phyloP scores from a whole-genome alignment of 1,140 invertebrate species.

The Papilio polytes region DNA sequence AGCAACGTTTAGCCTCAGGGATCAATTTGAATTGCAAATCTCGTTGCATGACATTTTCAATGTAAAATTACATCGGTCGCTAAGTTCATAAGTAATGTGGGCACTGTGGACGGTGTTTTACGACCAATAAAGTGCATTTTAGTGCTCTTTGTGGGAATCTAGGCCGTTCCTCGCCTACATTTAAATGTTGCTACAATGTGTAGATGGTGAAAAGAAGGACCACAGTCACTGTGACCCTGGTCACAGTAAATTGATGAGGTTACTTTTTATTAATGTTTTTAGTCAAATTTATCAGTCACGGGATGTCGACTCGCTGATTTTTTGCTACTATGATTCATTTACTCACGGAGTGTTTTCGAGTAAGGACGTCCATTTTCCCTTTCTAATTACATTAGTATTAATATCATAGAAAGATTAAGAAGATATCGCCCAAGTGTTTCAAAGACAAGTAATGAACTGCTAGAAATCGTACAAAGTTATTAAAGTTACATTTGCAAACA shows the following conservation, averaged over 20 bases:
- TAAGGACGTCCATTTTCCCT: too few species aligned
- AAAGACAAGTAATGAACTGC: too few species aligned
- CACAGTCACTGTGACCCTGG: not conserved
- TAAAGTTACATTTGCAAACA: too few species aligned
- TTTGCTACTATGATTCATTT: too few species aligned
- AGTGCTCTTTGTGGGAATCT: slow-evolving; percentile 51
- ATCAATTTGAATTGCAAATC: slow-evolving; percentile 38
- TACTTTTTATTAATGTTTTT: not conserved
- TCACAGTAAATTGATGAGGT: not conserved
- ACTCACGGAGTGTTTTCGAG: too few species aligned
- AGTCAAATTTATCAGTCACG: not conserved
- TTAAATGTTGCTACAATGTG: slow-evolving; percentile 43
- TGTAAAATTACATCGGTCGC: slow-evolving; percentile 45
- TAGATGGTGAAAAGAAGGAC: slow-evolving; percentile 20
- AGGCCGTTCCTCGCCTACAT: slow-evolving; percentile 46
- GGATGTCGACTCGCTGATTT: not conserved
- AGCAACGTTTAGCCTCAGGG: slow-evolving; percentile 19
- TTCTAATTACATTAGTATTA: too few species aligned
- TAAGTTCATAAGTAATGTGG: slow-evolving; percentile 46
- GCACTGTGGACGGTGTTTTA: slow-evolving; percentile 52
- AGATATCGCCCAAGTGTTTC: too few species aligned
- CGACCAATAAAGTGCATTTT: slow-evolving; percentile 57
- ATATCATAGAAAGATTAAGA: too few species aligned
- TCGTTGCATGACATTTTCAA: slow-evolving; percentile 44
- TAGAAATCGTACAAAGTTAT: too few species aligned